Conservation (phyloP, 2,888 invertebrate genomes). For the Steinernema carpocapsae region DNA sequence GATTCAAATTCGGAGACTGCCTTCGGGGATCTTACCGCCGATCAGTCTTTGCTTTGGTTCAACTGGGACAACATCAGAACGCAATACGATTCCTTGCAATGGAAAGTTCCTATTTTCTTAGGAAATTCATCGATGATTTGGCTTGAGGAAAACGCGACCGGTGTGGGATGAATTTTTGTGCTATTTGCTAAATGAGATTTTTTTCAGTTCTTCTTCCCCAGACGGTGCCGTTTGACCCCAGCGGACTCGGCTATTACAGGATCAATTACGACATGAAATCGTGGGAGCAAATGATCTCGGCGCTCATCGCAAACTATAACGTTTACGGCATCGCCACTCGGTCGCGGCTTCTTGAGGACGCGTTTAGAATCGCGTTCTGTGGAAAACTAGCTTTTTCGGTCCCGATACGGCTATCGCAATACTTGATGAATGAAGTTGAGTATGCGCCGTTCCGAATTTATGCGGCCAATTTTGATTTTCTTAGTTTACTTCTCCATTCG, state of each 20-base stretch:
- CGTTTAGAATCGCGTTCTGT: constrained; percentile 71
- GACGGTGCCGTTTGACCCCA: constrained; percentile 41
- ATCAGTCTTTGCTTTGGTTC: constrained; percentile 37
- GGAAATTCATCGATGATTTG: constrained; percentile 50
- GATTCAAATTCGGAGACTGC: constrained; percentile 46
- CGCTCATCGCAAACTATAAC: constrained; percentile 29
- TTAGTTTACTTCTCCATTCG: constrained; percentile 19
- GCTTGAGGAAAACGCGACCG: constrained; percentile 49
- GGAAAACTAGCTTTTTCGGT: constrained; percentile 74
- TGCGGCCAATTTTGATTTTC: constrained; percentile 24
- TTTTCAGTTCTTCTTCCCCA: constrained; percentile 42
- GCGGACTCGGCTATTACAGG: constrained; percentile 46
- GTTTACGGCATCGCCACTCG: constrained; percentile 75
- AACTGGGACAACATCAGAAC: constrained; percentile 30
- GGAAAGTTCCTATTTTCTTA: constrained; percentile 59
- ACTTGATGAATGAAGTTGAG: constrained; percentile 50
- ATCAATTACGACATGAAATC: constrained; percentile 44
- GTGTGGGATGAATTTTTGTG: constrained; percentile 9
- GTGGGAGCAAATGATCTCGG: constrained; percentile 38
- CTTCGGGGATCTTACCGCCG: constrained; percentile 33
- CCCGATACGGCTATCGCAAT: constrained; percentile 54
- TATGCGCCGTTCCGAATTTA: constrained; percentile 42
- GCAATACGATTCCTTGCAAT: constrained; percentile 41
- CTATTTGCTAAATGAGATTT: no score
- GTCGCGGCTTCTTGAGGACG: constrained; percentile 87